Conservation (phyloP, 2,888 invertebrate genomes). For the Bellardia pandia region DNA sequence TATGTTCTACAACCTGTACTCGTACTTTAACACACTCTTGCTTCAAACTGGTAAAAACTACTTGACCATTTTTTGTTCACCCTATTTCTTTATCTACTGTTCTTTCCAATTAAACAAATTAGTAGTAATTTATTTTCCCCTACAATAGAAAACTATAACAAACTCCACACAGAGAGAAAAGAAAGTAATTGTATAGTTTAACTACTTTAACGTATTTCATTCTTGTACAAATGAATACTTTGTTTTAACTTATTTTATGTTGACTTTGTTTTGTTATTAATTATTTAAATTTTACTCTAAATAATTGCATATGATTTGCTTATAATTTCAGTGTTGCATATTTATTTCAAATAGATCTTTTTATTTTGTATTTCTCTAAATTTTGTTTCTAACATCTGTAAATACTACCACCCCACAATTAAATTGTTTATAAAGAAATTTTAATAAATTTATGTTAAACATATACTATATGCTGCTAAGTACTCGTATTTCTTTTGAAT, state of each 20-base stretch:
- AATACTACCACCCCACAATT: conserved; percentile 58
- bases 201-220: background rate
- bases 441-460: background rate
- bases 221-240: conserved; percentile 1
- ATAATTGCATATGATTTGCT: background rate
- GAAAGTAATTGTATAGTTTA: background rate
- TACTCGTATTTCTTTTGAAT: conserved; percentile 16
- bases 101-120: conserved; percentile 1
- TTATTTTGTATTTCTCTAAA: conserved; percentile 23
- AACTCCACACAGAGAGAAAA: background rate
- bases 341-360: background rate
- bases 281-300: background rate
- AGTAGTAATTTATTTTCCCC: conserved; percentile 23
- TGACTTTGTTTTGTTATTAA: background rate
- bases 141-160: conserved; percentile 4
- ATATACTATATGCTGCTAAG: background rate
- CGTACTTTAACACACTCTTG: background rate
- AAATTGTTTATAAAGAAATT: conserved; percentile 6
- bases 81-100: background rate
- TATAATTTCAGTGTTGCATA: conserved; percentile 54
- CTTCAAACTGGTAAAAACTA: conserved; percentile 36
- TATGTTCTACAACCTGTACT: background rate
- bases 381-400: conserved; percentile 48
- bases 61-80: background rate
- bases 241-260: background rate